These are phyloP conservation scores for Orgyia antiqua DNA, from an alignment of 2,888 invertebrate species.

Conservation along the genomic window DNA sequence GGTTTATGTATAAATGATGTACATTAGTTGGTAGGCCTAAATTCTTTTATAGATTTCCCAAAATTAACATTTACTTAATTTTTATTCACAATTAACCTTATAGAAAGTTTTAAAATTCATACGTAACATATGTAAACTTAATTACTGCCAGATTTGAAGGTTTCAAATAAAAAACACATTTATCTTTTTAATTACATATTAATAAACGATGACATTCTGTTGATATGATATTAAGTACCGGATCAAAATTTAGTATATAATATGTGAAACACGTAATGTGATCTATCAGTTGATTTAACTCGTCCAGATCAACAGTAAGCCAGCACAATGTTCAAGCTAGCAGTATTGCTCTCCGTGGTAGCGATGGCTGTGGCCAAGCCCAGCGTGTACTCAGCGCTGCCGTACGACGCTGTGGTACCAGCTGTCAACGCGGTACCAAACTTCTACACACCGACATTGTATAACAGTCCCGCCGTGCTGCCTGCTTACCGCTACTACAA, in stretches of 20 bases:
- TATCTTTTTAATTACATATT: too few relatives aligned
- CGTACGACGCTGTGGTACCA: constrained; percentile 39
- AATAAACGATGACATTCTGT: too few relatives aligned
- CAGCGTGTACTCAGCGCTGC: constrained; percentile 37
- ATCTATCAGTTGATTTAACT: constrained; percentile 54
- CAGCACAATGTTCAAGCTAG: constrained; percentile 72
- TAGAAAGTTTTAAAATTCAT: too few relatives aligned
- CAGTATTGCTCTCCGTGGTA: constrained; percentile 80
- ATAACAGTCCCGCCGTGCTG: constrained; percentile 33
- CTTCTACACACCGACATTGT: constrained; percentile 25
- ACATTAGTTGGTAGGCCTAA: too few relatives aligned
- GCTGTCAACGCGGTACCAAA: constrained; percentile 13
- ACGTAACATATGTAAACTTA: too few relatives aligned
- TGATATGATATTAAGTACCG: too few relatives aligned
- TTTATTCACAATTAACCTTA: too few relatives aligned
- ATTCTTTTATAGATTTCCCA: too few relatives aligned
- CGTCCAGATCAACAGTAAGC: constrained; percentile 45
- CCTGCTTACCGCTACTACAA: constrained; percentile 33
- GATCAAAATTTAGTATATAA: constrained; percentile 50
- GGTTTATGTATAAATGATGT: too few relatives aligned
- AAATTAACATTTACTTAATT: too few relatives aligned
- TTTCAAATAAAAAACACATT: too few relatives aligned
- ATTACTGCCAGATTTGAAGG: too few relatives aligned
- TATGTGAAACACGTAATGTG: constrained; percentile 33
- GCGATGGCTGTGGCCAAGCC: constrained; percentile 78